These are phyloP conservation scores for Plutella xylostella DNA, from an alignment of 2,888 invertebrate genomes.

Conservation along the genomic window DNA sequence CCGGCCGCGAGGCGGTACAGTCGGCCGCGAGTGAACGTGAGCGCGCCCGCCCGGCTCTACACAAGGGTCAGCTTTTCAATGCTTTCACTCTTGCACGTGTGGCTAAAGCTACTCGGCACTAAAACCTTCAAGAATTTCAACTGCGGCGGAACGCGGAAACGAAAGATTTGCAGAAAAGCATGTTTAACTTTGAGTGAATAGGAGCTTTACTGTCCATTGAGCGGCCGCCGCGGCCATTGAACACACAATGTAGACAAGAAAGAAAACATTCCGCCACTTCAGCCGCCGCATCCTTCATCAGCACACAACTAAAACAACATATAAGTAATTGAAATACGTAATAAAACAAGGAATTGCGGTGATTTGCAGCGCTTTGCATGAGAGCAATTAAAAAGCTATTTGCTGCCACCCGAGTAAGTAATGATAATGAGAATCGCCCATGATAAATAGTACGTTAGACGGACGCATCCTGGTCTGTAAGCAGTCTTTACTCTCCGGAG, in stretches of 20 bases:
- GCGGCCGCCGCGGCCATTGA: conserved; percentile 33
- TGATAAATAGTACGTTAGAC: conserved; percentile 5
- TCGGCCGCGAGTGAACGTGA: too few relatives aligned
- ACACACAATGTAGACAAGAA: conserved; percentile 41
- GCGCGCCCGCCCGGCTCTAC: not conserved
- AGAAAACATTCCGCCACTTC: conserved; percentile 36
- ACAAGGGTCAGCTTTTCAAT: not conserved
- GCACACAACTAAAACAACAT: not conserved
- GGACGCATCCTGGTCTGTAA: conserved; percentile 6
- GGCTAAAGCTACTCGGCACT: not conserved
- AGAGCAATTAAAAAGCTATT: conserved; percentile 16
- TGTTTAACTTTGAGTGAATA: conserved; percentile 51
- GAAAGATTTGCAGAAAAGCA: conserved; percentile 42
- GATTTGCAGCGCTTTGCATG: conserved; percentile 1
- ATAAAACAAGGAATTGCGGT: not conserved
- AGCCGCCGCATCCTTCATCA: conserved; percentile 16
- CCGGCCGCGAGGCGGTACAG: not conserved
- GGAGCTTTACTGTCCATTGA: conserved; percentile 55
- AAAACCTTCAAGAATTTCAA: conserved; percentile 1
- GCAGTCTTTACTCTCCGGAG: conserved; percentile 16
- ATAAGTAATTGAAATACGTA: not conserved
- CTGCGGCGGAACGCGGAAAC: conserved; percentile 43
- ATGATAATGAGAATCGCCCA: conserved; percentile 5
- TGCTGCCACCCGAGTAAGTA: conserved; percentile 1
- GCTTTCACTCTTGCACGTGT: not conserved